These are phyloP conservation scores for Accipiter minullus DNA, from an alignment of 2,797 vertebrate genomes.

Conservation along the genomic window DNA sequence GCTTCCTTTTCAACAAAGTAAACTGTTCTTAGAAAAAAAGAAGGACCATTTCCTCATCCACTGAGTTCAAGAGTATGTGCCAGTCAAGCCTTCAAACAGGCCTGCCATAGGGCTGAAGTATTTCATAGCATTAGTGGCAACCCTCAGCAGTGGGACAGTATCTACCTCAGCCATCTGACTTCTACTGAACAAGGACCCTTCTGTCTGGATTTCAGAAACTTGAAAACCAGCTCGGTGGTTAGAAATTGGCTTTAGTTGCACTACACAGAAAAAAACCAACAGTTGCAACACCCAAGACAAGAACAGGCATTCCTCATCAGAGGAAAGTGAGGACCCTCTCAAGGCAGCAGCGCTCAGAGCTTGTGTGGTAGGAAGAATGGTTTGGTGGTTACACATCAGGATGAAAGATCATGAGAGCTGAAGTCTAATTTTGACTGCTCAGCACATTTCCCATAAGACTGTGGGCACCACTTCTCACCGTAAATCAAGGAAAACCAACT, in stretches of 20 bases:
- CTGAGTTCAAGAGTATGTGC: background rate
- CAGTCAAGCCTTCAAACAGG: background rate
- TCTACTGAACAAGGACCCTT: background rate
- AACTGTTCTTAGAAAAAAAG: background rate
- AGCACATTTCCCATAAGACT: slow-evolving; percentile 12
- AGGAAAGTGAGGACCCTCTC: background rate
- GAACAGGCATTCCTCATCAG: background rate
- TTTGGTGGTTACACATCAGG: slow-evolving; percentile 33
- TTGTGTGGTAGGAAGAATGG: background rate
- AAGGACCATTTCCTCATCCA: background rate
- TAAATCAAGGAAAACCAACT: slow-evolving; percentile 5
- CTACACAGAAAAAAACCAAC: background rate
- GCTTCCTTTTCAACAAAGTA: background rate
- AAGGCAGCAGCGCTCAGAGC: background rate
- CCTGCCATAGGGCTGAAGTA: background rate
- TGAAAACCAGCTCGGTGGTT: background rate
- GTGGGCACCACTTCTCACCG: background rate
- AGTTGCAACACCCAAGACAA: background rate
- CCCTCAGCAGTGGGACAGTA: background rate
- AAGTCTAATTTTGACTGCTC: background rate
- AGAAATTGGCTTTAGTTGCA: background rate
- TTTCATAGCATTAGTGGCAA: background rate
- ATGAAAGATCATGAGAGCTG: background rate
- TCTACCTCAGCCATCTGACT: slow-evolving; percentile 24
- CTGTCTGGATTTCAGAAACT: slow-evolving; percentile 14